phyloP scores from a whole-genome alignment of 53 echinoderm and acorn worm species.

The Actinopyga echinites region DNA sequence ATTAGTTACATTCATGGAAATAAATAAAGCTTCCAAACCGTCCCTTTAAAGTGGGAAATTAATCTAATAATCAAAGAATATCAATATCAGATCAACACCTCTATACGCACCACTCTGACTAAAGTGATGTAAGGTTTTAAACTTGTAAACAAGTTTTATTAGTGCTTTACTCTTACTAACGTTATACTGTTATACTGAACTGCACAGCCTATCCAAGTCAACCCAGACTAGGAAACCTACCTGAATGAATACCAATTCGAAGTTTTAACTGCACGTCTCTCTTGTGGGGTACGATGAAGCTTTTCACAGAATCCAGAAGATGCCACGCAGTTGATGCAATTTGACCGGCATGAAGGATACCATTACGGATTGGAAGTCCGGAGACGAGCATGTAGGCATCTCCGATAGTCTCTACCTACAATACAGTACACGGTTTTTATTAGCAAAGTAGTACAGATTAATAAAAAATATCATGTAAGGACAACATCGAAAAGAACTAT shows the following conservation, averaged over 20 bases:
- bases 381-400: slow-evolving; percentile 99
- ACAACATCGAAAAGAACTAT: too few relatives aligned
- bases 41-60: too few relatives aligned
- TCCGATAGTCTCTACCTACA: slow-evolving; percentile 92
- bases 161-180: too few relatives aligned
- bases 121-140: too few relatives aligned
- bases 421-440: not conserved
- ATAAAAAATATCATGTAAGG: too few relatives aligned
- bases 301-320: slow-evolving; percentile 68
- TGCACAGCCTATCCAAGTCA: not conserved
- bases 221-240: slow-evolving; percentile 38
- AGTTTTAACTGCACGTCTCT: slow-evolving; percentile 80
- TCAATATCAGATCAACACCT: too few relatives aligned
- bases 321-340: slow-evolving; percentile 86
- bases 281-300: slow-evolving; percentile 80
- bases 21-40: too few relatives aligned
- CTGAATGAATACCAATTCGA: slow-evolving; percentile 94
- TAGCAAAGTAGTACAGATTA: too few relatives aligned
- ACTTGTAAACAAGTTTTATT: too few relatives aligned
- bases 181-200: too few relatives aligned
- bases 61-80: too few relatives aligned
- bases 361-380: slow-evolving; percentile 90
- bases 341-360: slow-evolving; percentile 79
- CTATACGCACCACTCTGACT: too few relatives aligned
- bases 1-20: not conserved